Base-by-base conservation (phyloP, 2,888 invertebrate genomes). In the Frankliniella fusca region DNA sequence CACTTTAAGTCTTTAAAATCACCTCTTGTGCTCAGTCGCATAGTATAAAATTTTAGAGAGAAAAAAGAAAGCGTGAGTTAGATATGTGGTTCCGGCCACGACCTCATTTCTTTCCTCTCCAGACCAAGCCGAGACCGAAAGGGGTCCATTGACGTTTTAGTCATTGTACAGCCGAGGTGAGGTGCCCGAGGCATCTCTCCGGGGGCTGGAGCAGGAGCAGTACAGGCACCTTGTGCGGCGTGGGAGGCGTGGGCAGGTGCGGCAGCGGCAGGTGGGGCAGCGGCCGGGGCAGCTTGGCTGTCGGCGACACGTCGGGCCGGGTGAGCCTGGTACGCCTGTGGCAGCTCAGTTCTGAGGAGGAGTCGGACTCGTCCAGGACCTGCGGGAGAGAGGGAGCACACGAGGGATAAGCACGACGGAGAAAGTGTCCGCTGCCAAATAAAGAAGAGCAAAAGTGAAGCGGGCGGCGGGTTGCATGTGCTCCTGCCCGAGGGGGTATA, bases 331-430 rank as follows among this genome's bases (percentile, higher is more conserved):
- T 85, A 80, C 85, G 85, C 54, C 86, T 83, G 81, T 86, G 88
- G 86, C 89, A 89, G 85, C 88, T 88, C 87, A 88, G 88, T 86
- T 89, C 90, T 81, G 89, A 90, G 84, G 89, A 89, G 85, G 89
- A 89, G 85, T 90, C 90, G 70, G 89, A 89, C 86, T 90, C 89
- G 84, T 89, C 89, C 84, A 90, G 87, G 86, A 89, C 88, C 89
- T 90, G 86, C 83, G 85, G 85, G 84, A 86, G 81, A 38, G 38
- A 38, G 38, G 38, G 38, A 38, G 5, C 38, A 38, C 38, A 38
- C 38, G 38, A 38, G 38, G 38, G 38, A 3, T 38, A 23, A 3
- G 23, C 23, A 38, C 70, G 23, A 11, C n/a, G n/a, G 70, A 70
- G 5, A 70, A 70, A 11, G 23, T n/a, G n/a, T n/a, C 20, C 18